Conservation (phyloP, 2,797 vertebrate genomes). For the Ctenopoma multispine region DNA sequence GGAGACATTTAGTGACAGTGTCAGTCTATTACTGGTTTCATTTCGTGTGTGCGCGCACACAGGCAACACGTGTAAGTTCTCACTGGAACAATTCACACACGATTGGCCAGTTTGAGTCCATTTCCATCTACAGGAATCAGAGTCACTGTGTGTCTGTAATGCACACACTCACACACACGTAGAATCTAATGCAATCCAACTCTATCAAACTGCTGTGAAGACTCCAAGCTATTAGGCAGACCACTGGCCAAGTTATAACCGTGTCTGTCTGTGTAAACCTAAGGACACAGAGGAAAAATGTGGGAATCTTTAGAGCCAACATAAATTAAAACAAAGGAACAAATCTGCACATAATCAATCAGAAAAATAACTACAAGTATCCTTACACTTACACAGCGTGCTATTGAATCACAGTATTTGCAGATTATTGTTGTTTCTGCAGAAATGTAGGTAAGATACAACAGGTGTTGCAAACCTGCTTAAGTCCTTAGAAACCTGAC, state of each 20-base stretch:
- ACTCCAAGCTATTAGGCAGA: not conserved
- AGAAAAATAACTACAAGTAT: no score
- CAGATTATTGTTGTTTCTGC: no score
- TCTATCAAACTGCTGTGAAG: not conserved
- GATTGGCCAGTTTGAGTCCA: constrained; percentile 88
- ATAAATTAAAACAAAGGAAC: no score
- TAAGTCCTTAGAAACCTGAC: no score
- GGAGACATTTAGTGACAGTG: not conserved
- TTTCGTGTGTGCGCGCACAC: not conserved
- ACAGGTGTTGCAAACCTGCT: no score
- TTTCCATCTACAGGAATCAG: constrained; percentile 92
- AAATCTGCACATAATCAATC: no score
- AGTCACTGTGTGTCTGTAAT: constrained; percentile 87
- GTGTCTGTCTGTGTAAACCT: not conserved
- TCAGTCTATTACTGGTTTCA: not conserved
- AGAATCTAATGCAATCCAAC: not conserved
- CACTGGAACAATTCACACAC: constrained; percentile 90
- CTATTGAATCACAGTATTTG: no score
- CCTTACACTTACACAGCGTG: no score
- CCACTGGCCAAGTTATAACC: not conserved
- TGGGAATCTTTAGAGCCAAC: no score
- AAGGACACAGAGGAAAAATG: no score
- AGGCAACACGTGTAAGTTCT: constrained; percentile 17
- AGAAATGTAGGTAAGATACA: no score
- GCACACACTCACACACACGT: not conserved